Conservation (phyloP, 2,888 invertebrate species). For the Andrena camellia region DNA sequence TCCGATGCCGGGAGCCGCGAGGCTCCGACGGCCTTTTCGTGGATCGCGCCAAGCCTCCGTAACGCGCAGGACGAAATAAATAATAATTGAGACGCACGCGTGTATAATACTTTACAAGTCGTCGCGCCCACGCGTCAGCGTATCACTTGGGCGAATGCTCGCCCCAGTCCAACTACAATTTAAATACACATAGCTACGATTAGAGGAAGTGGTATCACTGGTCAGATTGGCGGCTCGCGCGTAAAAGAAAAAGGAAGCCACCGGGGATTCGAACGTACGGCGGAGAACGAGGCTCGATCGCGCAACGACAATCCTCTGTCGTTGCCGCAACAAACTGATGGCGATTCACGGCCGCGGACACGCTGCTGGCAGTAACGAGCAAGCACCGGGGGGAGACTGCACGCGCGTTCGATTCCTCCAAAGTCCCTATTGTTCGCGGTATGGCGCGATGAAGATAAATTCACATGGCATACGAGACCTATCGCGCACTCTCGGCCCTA, state of each 20-base stretch:
- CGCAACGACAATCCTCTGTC: background rate
- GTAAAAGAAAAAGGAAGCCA: background rate
- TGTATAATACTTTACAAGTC: constrained; percentile 70
- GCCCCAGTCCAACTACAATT: constrained; percentile 52
- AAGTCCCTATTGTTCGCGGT: constrained; percentile 11
- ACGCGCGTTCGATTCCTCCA: constrained; percentile 21
- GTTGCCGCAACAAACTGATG: background rate
- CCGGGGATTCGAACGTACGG: constrained; percentile 1
- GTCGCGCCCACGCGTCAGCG: constrained; percentile 35
- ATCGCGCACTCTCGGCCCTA: constrained; percentile 46
- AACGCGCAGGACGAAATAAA: constrained; percentile 67
- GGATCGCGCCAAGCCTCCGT: constrained; percentile 36
- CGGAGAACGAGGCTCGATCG: background rate
- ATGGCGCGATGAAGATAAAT: constrained; percentile 32
- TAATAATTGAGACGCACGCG: constrained; percentile 64
- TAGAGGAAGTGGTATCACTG: constrained; percentile 82
- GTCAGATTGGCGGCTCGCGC: constrained; percentile 33
- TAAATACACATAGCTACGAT: constrained; percentile 67
- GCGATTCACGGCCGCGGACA: background rate
- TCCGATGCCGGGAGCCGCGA: background rate
- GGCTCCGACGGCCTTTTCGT: background rate
- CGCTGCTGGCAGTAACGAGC: constrained; percentile 6
- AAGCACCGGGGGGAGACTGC: constrained; percentile 19
- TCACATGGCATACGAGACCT: constrained; percentile 47
- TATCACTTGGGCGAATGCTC: constrained; percentile 45